Base-by-base conservation (phyloP, 23 tunicate genomes). In the Ascidia mentula region DNA sequence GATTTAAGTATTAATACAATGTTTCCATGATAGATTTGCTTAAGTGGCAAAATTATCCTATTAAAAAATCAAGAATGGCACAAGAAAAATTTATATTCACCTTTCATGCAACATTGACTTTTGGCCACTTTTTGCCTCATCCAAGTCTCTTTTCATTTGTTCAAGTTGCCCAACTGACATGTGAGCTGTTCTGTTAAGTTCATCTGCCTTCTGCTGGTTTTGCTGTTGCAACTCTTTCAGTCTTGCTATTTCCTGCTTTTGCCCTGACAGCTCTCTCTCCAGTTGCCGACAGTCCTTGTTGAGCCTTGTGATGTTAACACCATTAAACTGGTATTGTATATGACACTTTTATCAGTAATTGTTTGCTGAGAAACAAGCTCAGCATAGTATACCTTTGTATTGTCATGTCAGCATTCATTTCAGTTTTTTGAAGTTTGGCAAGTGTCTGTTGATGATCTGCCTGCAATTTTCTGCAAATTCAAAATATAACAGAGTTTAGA, bases 391-490 rank as follows among this genome's bases (percentile, higher is more conserved):
- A 89, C 94, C 88, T 78, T 73, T 83, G 90, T 12, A 85, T 91
- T 0, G 97, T 91, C 12, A 61, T 34, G 32, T 59, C 81, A 0
- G 97, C 89, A 65, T 77, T 81, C 70, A 85, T 84, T 82, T 91
- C 97, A 20, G 75, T 82, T 77, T 81, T 82, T 33, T 91, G 90
- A 32, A 91, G 79, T 39, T 91, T 91, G 28, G 75, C 38, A 20
- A 61, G 60, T 30, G 76, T 40, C 0, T 46, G 18, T 59, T 91
- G 97, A 12, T 69, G 34, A 34, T 86, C 87, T 20, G 72, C 0
- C 40, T 91, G 94, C 42, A 85, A 81, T 72, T 91, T 81, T 73
- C 90, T 85, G 69, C n/a, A n/a, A n/a, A n/a, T n/a, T n/a, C n/a
- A n/a, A n/a, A 34, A 89, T 70, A 69, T 30, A 32, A 36, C 31